phyloP scores from a whole-genome alignment of 1,140 invertebrate genomes.

The Coelopa frigida region DNA sequence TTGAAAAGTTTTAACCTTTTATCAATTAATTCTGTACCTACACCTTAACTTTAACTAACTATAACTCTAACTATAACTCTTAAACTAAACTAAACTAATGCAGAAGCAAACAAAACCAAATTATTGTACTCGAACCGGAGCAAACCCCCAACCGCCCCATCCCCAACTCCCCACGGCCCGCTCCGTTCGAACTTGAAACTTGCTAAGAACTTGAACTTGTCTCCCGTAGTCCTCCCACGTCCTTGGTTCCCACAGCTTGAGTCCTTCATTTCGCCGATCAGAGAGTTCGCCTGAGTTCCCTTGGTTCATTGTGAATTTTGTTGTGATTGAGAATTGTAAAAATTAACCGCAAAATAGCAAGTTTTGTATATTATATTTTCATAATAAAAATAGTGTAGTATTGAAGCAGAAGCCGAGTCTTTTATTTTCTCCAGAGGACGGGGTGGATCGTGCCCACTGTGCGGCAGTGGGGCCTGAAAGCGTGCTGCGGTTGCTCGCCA shows the following conservation, averaged over 20 bases:
- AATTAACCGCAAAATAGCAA: neutral
- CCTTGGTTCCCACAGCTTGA: neutral
- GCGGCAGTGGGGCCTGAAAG: too few relatives aligned
- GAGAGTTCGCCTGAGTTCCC: too few relatives aligned
- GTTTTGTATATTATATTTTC: constrained; percentile 13
- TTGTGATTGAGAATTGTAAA: constrained; percentile 1
- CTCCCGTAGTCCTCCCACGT: neutral
- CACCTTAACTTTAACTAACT: too few relatives aligned
- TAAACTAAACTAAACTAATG: too few relatives aligned
- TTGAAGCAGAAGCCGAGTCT: neutral
- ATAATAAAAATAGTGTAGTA: constrained; percentile 11
- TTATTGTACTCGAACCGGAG: too few relatives aligned
- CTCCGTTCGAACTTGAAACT: constrained; percentile 1
- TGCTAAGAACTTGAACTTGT: neutral
- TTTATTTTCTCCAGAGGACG: neutral
- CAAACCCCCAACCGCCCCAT: too few relatives aligned
- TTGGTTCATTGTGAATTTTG: neutral
- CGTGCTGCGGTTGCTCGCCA: neutral
- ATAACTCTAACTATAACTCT: too few relatives aligned
- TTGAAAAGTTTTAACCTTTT: too few relatives aligned
- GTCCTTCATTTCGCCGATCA: neutral
- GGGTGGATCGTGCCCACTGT: too few relatives aligned
- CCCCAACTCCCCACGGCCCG: too few relatives aligned
- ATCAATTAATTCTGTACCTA: too few relatives aligned
- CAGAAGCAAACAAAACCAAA: too few relatives aligned